Evolutionary conservation across 2,113 vertebrate species (phyloP), one percentile per base, ranked within the genome.

Genomic region (Scomber japonicus): DNA sequence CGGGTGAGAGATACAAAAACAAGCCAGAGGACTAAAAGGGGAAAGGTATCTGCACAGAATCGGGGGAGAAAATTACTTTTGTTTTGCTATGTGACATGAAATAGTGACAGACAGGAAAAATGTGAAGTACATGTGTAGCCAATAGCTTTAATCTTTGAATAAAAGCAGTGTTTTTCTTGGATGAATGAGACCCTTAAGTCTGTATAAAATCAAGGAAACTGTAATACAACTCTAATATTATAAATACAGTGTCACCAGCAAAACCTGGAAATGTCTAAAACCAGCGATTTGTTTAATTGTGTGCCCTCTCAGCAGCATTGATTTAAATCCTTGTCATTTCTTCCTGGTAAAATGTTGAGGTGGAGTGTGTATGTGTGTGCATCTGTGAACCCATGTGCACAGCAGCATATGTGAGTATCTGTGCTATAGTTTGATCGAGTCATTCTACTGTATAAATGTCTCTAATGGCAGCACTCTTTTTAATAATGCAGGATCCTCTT

Each of bases 401-500:
- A 17, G 27, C 11, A 3, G 50, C 50, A 19, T 15, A 19, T 19
- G 74, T 48, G 65, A 60, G 71, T 76, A 73, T 81, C 65, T 62
- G 74, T 73, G 75, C 74, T 53, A 11, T 24, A 30, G 69, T 80
- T 68, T 86, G 68, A 87, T 84, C 17, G 71, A 88, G 86, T 90
- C 79, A 84, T 61, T 87, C 76, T 83, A 83, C 71, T 82, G 82
- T 90, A 87, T 91, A 90, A 91, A 91, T 88, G 82, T 80, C 70
- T 76, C 75, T 91, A 92, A 93, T 94, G 92, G 90, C 60, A 69
- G 71, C 63, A 60, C 80, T 78, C 79, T 81, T 89, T 84, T 94
- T 75, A 93, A 92, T 94, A 93, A 94, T 93, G 83, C 84, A 95
- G 61, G 31, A 83, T 50, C 68, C 60, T 70, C 67, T 81, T 88